Evolutionary conservation across 2,888 invertebrate species (phyloP).

Genomic region (Drosophila peninsularis): DNA sequence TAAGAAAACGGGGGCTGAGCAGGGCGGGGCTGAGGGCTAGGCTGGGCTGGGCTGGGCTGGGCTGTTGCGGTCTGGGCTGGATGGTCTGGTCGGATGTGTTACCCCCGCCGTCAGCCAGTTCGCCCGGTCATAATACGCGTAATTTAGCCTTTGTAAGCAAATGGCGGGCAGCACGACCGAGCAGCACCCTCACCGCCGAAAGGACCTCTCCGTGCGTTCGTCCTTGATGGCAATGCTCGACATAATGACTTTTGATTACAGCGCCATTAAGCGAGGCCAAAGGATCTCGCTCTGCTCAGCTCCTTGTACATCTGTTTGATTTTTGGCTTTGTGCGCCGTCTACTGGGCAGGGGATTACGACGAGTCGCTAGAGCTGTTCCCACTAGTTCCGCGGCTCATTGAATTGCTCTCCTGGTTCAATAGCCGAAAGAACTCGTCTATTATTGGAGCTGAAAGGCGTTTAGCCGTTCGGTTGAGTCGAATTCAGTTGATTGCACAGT

Average conservation of each 20-base stretch:
- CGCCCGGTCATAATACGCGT: constrained; percentile 72
- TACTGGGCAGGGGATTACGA: constrained; percentile 8
- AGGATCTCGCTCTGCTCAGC: constrained; percentile 19
- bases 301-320: constrained; percentile 74
- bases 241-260: constrained; percentile 78
- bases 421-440: neutral
- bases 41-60: constrained; percentile 16
- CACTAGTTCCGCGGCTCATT: neutral
- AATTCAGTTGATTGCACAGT: neutral
- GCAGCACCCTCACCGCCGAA: constrained; percentile 20
- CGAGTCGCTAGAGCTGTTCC: constrained; percentile 3
- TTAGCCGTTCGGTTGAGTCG: neutral
- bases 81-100: constrained; percentile 2
- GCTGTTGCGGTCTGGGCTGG: constrained; percentile 16
- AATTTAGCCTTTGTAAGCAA: constrained; percentile 72
- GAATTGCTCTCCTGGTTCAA: neutral
- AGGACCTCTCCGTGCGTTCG: constrained; percentile 44
- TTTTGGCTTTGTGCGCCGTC: constrained; percentile 36
- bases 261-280: constrained; percentile 71
- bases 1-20: constrained; percentile 67
- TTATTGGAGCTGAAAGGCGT: neutral
- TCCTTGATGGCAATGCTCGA: constrained; percentile 71
- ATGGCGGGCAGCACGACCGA: constrained; percentile 56
- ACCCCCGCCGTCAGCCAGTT: constrained; percentile 1
- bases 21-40: constrained; percentile 33